Evolutionary conservation across 2,113 vertebrate genomes (phyloP).

Genomic region (Mustelus asterias): DNA sequence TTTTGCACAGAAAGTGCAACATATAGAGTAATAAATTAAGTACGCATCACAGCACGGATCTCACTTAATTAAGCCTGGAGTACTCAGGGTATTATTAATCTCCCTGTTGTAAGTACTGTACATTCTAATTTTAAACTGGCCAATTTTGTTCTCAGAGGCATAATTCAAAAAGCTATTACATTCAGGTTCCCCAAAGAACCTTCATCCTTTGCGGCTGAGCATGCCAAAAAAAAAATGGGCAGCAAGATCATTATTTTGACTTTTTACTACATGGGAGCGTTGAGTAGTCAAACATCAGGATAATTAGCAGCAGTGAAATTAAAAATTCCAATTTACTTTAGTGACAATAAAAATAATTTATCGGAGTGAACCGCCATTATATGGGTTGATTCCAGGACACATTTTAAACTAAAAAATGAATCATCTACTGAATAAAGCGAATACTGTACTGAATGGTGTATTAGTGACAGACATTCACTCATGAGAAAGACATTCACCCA

Average conservation of each 20-base stretch:
- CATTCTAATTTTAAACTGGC: slow-evolving; percentile 33
- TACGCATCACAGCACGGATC: slow-evolving; percentile 7
- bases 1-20: slow-evolving; percentile 12
- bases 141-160: slow-evolving; percentile 15
- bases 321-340: slow-evolving; percentile 24
- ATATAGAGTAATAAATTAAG: slow-evolving; percentile 16
- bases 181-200: background rate
- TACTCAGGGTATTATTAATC: slow-evolving; percentile 20
- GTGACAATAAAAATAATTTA: slow-evolving; percentile 2
- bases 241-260: background rate
- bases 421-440: background rate
- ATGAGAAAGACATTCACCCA: background rate
- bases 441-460: background rate
- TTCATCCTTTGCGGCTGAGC: background rate
- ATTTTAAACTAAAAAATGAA: background rate
- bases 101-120: background rate
- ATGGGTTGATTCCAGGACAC: slow-evolving; percentile 1
- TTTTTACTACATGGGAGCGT: background rate
- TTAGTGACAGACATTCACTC: background rate
- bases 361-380: no score
- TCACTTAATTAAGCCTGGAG: slow-evolving; percentile 25
- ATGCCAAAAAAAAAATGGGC: background rate
- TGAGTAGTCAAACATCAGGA: background rate
- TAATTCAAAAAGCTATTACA: slow-evolving; percentile 36
- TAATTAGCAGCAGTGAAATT: background rate